Conservation (phyloP, 2,888 invertebrate genomes). For the Cetonia aurata region DNA sequence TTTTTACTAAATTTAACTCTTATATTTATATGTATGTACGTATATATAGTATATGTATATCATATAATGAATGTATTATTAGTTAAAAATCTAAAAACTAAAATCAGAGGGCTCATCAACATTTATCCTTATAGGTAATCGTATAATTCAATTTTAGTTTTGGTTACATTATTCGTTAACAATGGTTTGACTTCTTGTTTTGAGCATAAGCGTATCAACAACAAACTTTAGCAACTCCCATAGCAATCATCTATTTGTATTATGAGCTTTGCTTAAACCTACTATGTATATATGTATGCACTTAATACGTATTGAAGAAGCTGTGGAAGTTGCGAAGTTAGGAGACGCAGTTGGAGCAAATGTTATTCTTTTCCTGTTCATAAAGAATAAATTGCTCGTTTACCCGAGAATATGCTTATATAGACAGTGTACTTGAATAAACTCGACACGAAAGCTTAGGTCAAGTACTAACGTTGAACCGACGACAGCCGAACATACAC, state of each 20-base stretch:
- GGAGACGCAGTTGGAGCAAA: slow-evolving; percentile 28
- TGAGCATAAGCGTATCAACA: slow-evolving; percentile 38
- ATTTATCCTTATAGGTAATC: slow-evolving; percentile 33
- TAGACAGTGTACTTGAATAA: slow-evolving; percentile 47
- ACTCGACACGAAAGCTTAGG: slow-evolving; percentile 57
- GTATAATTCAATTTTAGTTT: slow-evolving; percentile 20
- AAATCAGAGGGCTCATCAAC: slow-evolving; percentile 60
- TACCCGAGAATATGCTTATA: slow-evolving; percentile 25
- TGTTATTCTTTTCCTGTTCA: slow-evolving; percentile 20
- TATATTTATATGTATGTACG: slow-evolving; percentile 40
- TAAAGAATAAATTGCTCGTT: slow-evolving; percentile 33
- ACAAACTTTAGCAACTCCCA: slow-evolving; percentile 43
- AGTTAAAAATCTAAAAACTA: slow-evolving; percentile 41
- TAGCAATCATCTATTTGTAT: slow-evolving; percentile 47
- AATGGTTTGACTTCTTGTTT: slow-evolving; percentile 28
- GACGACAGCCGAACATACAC: slow-evolving; percentile 54
- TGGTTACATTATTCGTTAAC: slow-evolving; percentile 23
- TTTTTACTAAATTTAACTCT: slow-evolving; percentile 57
- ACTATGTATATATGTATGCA: slow-evolving; percentile 40
- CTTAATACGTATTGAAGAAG: slow-evolving; percentile 19
- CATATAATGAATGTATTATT: slow-evolving; percentile 35
- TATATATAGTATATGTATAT: slow-evolving; percentile 33
- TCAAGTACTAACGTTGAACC: slow-evolving; percentile 44
- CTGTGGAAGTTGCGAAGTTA: slow-evolving; percentile 23
- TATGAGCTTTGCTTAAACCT: slow-evolving; percentile 59